Base-by-base conservation (phyloP, 1,140 invertebrate species). In the Anoplophora glabripennis region DNA sequence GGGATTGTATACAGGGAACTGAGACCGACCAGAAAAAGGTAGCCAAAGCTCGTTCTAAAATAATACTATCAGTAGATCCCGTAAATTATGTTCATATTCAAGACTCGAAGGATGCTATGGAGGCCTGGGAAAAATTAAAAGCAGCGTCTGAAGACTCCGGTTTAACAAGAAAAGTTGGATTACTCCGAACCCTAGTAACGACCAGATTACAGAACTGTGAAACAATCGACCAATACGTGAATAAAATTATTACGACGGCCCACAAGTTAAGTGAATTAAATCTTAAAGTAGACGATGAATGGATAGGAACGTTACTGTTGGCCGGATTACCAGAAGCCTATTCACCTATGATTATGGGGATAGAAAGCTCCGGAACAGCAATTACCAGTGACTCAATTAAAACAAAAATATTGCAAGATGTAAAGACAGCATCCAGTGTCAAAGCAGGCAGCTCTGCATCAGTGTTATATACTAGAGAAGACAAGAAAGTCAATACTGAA, bases 261-360 rank as follows among this genome's bases (percentile, higher is more conserved):
- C 46, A 75, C 53, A 65, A 70, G 36, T 57, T 77, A 18, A 53
- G 44, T 17, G 17, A 46, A 11, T 15, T 56, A 33, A 28, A 18
- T 9, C 42, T 60, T 21, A 35, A 60, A 40, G 58, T 60, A 12
- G 21, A 56, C 36, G 59, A 61, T 33, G 59, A 61, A 40, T 57
- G 54, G 66, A 41, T 73, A 21, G 72, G 74, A 33, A 72, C 72
- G 5, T 53, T 75, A 3, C 64, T 77, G 57, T 53, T 77, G 18
- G 67, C 70, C 8, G 72, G 73, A 11, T 57, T 77, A 51, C 71
- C 72, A 38, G 59, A 65, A 53, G 57, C 68, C 28, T 69, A 70
- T 62, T 40, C 55, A 33, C 64, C 71, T 4, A 70, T 71, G 67
- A 66, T 68, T 33, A 70, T 71, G 69, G 71, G 63, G 0, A 41